Evolutionary conservation across 2,888 invertebrate genomes (phyloP).

Genomic region (Spatulosminthurus flaviceps): DNA sequence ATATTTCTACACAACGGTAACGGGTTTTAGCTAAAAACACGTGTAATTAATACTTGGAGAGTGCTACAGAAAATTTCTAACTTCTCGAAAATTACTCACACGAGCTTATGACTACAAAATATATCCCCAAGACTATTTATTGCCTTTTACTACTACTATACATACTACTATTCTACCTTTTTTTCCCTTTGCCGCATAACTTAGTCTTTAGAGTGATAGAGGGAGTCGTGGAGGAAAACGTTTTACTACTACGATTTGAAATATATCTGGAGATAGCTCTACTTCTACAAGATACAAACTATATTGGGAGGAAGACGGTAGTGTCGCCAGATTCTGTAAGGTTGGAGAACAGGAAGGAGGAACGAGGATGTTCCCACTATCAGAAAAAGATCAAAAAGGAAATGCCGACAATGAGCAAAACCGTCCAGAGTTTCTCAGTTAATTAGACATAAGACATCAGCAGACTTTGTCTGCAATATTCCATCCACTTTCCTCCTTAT

Average conservation of each 20-base stretch:
- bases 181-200: background rate
- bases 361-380: slow-evolving; percentile 52
- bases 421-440: slow-evolving; percentile 53
- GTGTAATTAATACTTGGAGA: too few relatives aligned
- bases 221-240: background rate
- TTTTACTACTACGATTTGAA: background rate
- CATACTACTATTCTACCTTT: too few relatives aligned
- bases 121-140: too few relatives aligned
- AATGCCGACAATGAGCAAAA: slow-evolving; percentile 55
- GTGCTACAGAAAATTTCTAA: too few relatives aligned
- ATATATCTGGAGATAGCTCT: too few relatives aligned
- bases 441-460: slow-evolving; percentile 61
- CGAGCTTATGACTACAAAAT: too few relatives aligned
- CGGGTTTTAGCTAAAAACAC: too few relatives aligned
- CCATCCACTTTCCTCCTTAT: slow-evolving; percentile 46
- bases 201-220: background rate
- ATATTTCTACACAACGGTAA: too few relatives aligned
- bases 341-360: slow-evolving; percentile 34
- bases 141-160: too few relatives aligned
- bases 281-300: background rate
- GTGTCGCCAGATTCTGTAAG: slow-evolving; percentile 12
- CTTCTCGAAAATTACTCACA: too few relatives aligned
- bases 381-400: slow-evolving; percentile 57
- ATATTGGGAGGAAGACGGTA: slow-evolving; percentile 7
- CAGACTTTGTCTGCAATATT: slow-evolving; percentile 54